These are phyloP conservation scores for Catocala sponsa DNA, from an alignment of 2,888 invertebrate genomes.

Conservation along the genomic window DNA sequence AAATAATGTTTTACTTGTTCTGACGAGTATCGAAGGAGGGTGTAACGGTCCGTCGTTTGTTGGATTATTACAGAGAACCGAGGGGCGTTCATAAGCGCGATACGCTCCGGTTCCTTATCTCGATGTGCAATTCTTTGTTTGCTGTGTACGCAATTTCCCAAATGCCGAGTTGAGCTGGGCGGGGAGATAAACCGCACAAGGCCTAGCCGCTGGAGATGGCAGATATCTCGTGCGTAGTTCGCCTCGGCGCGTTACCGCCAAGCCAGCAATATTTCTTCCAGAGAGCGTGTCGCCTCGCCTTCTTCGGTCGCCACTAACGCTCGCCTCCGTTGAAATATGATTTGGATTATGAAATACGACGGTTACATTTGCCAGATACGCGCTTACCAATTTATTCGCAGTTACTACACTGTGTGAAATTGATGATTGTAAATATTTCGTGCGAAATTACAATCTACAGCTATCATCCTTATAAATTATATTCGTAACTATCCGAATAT, in stretches of 20 bases:
- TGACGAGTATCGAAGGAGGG: slow-evolving; percentile 35
- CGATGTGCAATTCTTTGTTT: slow-evolving; percentile 82
- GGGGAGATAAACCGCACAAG: slow-evolving; percentile 74
- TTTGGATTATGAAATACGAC: slow-evolving; percentile 74
- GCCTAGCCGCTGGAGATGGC: slow-evolving; percentile 68
- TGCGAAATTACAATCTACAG: slow-evolving; percentile 7
- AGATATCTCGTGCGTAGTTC: slow-evolving; percentile 71
- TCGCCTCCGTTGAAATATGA: slow-evolving; percentile 67
- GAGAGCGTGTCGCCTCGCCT: slow-evolving; percentile 56
- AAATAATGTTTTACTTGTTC: slow-evolving; percentile 23
- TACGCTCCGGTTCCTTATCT: slow-evolving; percentile 75
- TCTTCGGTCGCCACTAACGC: slow-evolving; percentile 55
- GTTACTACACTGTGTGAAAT: slow-evolving; percentile 58
- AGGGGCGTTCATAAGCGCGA: slow-evolving; percentile 64
- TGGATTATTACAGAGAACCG: slow-evolving; percentile 46
- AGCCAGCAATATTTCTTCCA: slow-evolving; percentile 64
- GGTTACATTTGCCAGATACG: slow-evolving; percentile 62
- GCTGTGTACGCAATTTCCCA: slow-evolving; percentile 81
- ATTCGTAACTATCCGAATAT: not conserved
- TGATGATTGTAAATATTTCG: slow-evolving; percentile 49
- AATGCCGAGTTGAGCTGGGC: slow-evolving; percentile 66
- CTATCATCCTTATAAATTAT: slow-evolving; percentile 1
- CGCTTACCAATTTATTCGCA: slow-evolving; percentile 61
- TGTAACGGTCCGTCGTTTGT: slow-evolving; percentile 45
- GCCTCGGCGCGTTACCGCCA: slow-evolving; percentile 39